These are phyloP conservation scores for Xiphydria camelus DNA, from an alignment of 2,888 invertebrate species.

Conservation along the genomic window DNA sequence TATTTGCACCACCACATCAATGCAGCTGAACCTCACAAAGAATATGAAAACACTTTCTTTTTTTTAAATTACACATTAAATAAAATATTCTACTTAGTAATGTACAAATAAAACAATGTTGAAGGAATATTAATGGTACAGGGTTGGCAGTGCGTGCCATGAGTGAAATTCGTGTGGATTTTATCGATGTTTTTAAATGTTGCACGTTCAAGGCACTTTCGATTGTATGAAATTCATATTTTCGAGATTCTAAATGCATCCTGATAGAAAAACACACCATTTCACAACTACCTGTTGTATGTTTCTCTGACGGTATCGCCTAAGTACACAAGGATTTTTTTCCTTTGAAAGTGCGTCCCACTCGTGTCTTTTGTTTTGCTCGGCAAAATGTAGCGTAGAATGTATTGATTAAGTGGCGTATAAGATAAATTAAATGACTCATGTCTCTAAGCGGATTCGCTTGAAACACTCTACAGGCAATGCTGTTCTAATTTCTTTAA, in stretches of 20 bases:
- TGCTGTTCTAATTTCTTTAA: conserved; percentile 77
- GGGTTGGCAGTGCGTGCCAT: neutral
- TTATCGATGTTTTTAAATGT: no score
- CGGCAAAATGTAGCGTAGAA: conserved; percentile 4
- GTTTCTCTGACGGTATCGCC: no score
- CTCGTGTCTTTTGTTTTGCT: conserved; percentile 5
- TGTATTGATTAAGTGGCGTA: conserved; percentile 10
- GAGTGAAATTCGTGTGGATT: no score
- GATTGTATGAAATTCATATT: no score
- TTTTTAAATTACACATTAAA: conserved; percentile 20
- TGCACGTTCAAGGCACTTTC: no score
- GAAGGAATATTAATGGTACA: conserved; percentile 15
- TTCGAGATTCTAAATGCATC: no score
- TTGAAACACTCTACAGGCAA: conserved; percentile 83
- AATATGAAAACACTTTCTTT: conserved; percentile 10
- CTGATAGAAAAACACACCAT: no score
- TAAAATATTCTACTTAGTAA: conserved; percentile 23
- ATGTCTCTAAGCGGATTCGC: conserved; percentile 75
- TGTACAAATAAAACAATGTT: conserved; percentile 18
- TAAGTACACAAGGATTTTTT: conserved; percentile 3
- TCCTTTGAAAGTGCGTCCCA: no score
- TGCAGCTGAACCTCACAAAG: conserved; percentile 9
- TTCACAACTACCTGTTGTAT: no score
- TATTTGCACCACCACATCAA: conserved; percentile 11
- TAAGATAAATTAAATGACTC: no score